phyloP scores from a whole-genome alignment of 2,888 invertebrate species.

The Pherbina coryleti region DNA sequence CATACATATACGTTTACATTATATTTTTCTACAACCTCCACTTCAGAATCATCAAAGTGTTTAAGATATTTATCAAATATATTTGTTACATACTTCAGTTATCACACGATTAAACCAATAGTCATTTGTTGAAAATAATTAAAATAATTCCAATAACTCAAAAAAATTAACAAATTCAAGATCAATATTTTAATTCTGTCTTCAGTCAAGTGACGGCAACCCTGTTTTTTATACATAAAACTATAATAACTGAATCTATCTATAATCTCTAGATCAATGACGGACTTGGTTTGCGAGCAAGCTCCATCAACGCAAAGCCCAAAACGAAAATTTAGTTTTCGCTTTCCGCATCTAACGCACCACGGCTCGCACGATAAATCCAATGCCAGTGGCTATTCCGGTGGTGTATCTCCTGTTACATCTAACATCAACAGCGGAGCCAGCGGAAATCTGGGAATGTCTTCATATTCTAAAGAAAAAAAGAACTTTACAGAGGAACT shows the following conservation, averaged over 20 bases:
- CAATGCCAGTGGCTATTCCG: slow-evolving; percentile 46
- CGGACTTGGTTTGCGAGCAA: slow-evolving; percentile 72
- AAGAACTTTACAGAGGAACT: slow-evolving; percentile 93
- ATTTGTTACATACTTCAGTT: no score
- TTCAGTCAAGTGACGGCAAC: no score
- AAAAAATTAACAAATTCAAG: no score
- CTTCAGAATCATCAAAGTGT: no score
- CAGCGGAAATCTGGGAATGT: slow-evolving; percentile 64
- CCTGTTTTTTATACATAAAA: background rate
- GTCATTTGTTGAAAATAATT: no score
- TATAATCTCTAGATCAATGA: slow-evolving; percentile 72
- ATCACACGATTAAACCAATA: no score
- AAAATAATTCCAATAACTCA: no score
- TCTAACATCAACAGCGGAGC: slow-evolving; percentile 34
- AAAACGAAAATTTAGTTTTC: slow-evolving; percentile 83
- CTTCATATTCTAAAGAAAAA: slow-evolving; percentile 68
- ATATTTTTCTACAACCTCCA: no score
- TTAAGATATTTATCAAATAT: no score
- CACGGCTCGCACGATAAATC: slow-evolving; percentile 56
- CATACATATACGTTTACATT: no score
- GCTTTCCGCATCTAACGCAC: slow-evolving; percentile 72
- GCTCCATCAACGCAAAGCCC: slow-evolving; percentile 76
- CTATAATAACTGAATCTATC: background rate
- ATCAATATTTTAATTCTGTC: no score
- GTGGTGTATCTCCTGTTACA: slow-evolving; percentile 36